These are phyloP conservation scores for Larimichthys polyactis DNA, from an alignment of 2,113 vertebrate species.

Conservation along the genomic window DNA sequence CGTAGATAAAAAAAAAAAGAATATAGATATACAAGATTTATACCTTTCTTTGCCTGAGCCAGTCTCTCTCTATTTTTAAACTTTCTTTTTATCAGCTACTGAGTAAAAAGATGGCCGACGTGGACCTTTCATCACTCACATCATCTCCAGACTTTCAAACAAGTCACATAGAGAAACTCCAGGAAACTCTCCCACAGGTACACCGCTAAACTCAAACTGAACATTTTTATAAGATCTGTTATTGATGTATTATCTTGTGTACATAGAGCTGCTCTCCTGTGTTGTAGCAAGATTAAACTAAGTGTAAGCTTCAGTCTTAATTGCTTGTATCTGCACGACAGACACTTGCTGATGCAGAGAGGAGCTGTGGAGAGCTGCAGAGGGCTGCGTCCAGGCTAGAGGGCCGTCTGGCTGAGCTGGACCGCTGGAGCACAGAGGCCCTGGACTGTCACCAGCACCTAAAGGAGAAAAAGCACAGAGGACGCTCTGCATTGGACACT, in stretches of 20 bases:
- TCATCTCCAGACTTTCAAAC: slow-evolving; percentile 51
- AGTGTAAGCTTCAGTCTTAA: background rate
- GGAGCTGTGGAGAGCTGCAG: slow-evolving; percentile 69
- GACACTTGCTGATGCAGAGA: slow-evolving; percentile 60
- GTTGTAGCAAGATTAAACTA: background rate
- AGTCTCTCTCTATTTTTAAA: background rate
- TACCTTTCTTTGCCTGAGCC: background rate
- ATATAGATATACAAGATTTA: background rate
- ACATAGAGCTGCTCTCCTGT: background rate
- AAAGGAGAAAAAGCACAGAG: slow-evolving; percentile 29
- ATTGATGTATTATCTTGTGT: background rate
- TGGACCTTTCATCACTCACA: slow-evolving; percentile 55
- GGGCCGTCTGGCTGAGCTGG: slow-evolving; percentile 70
- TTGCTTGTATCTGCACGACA: slow-evolving; percentile 45
- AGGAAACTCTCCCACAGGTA: slow-evolving; percentile 68
- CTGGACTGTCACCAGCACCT: slow-evolving; percentile 60
- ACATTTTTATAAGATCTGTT: background rate
- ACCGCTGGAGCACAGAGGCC: slow-evolving; percentile 69
- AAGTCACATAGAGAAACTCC: slow-evolving; percentile 52
- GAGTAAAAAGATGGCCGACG: slow-evolving; percentile 65
- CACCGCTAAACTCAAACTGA: background rate
- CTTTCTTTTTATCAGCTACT: slow-evolving; percentile 55
- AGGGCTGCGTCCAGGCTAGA: slow-evolving; percentile 63
- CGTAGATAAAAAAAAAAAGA: background rate
- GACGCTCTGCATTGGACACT: slow-evolving; percentile 1